These are phyloP conservation scores for Chaetodon auriga DNA, from an alignment of 2,113 vertebrate species.

Conservation along the genomic window DNA sequence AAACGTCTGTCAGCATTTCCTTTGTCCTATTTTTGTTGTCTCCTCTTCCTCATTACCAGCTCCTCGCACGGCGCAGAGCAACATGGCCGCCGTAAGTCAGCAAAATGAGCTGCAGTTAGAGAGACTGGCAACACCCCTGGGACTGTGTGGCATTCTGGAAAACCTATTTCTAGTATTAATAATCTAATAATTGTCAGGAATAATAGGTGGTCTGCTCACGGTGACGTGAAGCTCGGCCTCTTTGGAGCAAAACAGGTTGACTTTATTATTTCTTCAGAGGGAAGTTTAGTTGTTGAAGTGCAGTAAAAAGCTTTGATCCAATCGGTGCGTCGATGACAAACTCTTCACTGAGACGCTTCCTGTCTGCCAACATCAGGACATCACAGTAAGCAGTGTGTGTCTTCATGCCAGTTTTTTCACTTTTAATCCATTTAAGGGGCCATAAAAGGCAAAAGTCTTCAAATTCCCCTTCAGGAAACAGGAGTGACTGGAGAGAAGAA, in stretches of 20 bases:
- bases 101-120: constrained; percentile 35
- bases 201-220: not conserved
- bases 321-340: not conserved
- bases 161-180: constrained; percentile 50
- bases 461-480: no score
- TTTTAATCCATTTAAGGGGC: no score
- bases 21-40: constrained; percentile 6
- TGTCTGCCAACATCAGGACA: not conserved
- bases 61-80: not conserved
- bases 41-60: constrained; percentile 26
- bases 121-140: not conserved
- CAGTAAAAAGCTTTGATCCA: not conserved
- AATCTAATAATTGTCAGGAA: constrained; percentile 58
- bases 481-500: no score
- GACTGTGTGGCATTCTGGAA: constrained; percentile 42
- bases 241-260: not conserved
- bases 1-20: constrained; percentile 3
- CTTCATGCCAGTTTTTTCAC: no score
- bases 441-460: no score
- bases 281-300: constrained; percentile 25
- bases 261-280: not conserved
- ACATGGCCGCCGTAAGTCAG: constrained; percentile 52
- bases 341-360: not conserved
- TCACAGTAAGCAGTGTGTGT: not conserved
- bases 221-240: constrained; percentile 16